Conservation (phyloP, 2,888 invertebrate genomes). For the Leptinotarsa tumamoca region DNA sequence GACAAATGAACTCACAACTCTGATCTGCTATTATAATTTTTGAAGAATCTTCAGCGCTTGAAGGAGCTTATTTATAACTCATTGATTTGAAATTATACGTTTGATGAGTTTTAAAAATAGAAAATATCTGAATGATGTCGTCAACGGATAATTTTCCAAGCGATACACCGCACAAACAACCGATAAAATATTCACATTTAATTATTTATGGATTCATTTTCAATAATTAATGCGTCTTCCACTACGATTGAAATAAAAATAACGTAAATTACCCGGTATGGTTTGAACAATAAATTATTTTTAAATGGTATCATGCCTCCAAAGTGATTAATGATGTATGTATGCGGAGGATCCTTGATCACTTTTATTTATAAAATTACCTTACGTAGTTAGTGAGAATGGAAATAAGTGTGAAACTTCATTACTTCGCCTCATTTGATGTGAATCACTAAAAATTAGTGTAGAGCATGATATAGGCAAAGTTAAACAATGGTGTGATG, state of each 20-base stretch:
- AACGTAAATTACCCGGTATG: not conserved
- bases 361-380: not conserved
- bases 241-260: not conserved
- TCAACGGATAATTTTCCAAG: conserved; percentile 2
- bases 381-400: not conserved
- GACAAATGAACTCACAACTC: too few relatives aligned
- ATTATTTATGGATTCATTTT: not conserved
- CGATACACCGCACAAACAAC: not conserved
- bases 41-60: not conserved
- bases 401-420: not conserved
- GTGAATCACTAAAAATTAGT: not conserved
- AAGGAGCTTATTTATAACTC: not conserved
- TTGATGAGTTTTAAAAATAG: not conserved
- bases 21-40: too few relatives aligned
- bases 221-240: not conserved
- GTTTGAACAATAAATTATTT: not conserved
- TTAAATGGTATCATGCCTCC: not conserved
- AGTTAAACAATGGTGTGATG: too few relatives aligned
- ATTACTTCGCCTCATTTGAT: not conserved
- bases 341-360: not conserved
- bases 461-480: too few relatives aligned
- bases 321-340: conserved; percentile 8
- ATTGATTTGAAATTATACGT: not conserved
- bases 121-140: not conserved
- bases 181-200: not conserved